Percentiles rank a stretch among this genome's conserved stretches.
phyloP scores from a whole-genome alignment of 2,797 vertebrate genomes.

The Anguilla anguilla region DNA sequence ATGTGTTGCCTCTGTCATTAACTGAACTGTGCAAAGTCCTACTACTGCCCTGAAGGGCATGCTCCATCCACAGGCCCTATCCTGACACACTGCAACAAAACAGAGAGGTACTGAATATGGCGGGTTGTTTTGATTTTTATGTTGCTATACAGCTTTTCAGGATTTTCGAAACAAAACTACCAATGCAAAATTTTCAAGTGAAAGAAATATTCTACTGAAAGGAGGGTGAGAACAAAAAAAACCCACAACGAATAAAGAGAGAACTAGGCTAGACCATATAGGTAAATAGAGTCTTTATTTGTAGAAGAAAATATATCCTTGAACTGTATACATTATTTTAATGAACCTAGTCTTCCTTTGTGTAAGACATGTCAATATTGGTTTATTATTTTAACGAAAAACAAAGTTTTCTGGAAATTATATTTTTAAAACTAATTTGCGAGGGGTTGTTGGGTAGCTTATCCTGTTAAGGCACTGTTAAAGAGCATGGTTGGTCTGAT shows the following conservation, averaged over 20 bases:
- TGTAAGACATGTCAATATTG: background rate
- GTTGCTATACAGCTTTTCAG: background rate
- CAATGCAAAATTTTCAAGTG: background rate
- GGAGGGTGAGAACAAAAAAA: no score
- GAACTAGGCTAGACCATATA: background rate
- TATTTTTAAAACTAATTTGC: background rate
- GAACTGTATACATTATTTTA: background rate
- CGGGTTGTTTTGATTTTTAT: slow-evolving; percentile 11
- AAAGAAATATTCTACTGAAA: background rate
- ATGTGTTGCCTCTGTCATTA: slow-evolving; percentile 72
- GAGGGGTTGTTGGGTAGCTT: background rate
- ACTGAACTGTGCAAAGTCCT: slow-evolving; percentile 80
- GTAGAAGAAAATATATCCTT: background rate
- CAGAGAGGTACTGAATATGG: slow-evolving; percentile 34
- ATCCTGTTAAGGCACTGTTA: background rate
- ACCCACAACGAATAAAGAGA: background rate
- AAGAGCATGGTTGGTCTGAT: background rate
- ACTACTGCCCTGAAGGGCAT: slow-evolving; percentile 70
- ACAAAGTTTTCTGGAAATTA: background rate
- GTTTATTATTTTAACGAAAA: background rate
- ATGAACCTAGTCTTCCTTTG: slow-evolving; percentile 5
- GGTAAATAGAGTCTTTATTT: background rate
- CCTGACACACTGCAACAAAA: slow-evolving; percentile 38
- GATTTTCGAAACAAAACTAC: background rate
- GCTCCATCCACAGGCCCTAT: slow-evolving; percentile 47